phyloP scores from a whole-genome alignment of 2,888 invertebrate genomes.

The Phalera bucephala region DNA sequence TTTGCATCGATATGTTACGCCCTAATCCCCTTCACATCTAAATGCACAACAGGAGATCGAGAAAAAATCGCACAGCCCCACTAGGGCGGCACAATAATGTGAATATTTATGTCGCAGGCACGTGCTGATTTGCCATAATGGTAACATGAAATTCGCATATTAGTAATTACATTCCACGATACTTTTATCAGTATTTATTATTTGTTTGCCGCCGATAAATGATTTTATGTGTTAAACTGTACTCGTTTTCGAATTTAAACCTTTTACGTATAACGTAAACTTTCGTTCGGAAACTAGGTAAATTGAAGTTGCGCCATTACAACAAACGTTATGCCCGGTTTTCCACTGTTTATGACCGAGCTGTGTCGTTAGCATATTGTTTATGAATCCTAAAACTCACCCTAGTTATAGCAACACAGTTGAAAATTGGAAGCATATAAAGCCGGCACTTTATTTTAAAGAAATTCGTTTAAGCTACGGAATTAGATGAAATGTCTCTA shows the following conservation, averaged over 20 bases:
- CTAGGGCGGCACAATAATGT: slow-evolving; percentile 72
- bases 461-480: slow-evolving; percentile 30
- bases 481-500: slow-evolving; percentile 35
- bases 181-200: slow-evolving; percentile 15
- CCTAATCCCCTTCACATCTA: slow-evolving; percentile 71
- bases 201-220: not conserved
- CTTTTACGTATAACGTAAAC: slow-evolving; percentile 25
- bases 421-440: slow-evolving; percentile 30
- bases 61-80: slow-evolving; percentile 58
- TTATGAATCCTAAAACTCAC: slow-evolving; percentile 55
- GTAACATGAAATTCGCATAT: slow-evolving; percentile 75
- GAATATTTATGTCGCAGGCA: slow-evolving; percentile 78
- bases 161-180: slow-evolving; percentile 60
- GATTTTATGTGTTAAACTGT: slow-evolving; percentile 11
- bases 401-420: slow-evolving; percentile 45
- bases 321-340: slow-evolving; percentile 38
- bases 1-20: slow-evolving; percentile 73
- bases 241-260: slow-evolving; percentile 16
- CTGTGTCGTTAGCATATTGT: slow-evolving; percentile 56
- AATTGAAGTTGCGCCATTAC: slow-evolving; percentile 44
- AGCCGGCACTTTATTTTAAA: slow-evolving; percentile 24
- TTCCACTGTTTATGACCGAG: slow-evolving; percentile 47
- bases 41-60: slow-evolving; percentile 75
- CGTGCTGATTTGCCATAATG: slow-evolving; percentile 75
- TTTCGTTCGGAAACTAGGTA: slow-evolving; percentile 43